Percentiles rank a stretch among this genome's conserved stretches.
phyloP scores from a whole-genome alignment of 2,888 invertebrate species.

The Taphrorychus bicolor region DNA sequence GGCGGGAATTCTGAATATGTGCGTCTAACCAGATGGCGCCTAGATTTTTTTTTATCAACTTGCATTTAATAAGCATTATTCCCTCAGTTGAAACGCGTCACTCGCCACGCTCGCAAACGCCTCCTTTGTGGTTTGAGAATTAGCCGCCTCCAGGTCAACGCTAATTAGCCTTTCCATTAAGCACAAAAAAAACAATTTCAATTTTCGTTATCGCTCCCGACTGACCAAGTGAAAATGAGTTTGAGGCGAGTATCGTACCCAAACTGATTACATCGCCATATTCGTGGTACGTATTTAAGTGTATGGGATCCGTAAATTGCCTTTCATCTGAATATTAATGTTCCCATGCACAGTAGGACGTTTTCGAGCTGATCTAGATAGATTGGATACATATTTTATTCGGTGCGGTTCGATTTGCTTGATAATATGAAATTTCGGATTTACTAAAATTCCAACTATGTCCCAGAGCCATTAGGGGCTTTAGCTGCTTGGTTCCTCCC shows the following conservation, averaged over 20 bases:
- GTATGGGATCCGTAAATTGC: conserved; percentile 34
- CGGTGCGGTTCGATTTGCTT: neutral
- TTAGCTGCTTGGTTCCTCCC: neutral
- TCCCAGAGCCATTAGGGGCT: neutral
- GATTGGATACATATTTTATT: conserved; percentile 35
- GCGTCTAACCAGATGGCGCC: too few relatives aligned
- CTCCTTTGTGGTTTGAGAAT: neutral
- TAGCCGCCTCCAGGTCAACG: neutral
- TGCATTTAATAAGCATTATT: too few relatives aligned
- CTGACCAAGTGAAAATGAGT: conserved; percentile 20
- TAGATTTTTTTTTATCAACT: too few relatives aligned
- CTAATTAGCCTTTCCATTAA: neutral
- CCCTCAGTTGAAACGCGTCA: too few relatives aligned
- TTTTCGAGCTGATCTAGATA: conserved; percentile 35
- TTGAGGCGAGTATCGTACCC: conserved; percentile 9
- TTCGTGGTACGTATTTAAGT: too few relatives aligned
- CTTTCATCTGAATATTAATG: conserved; percentile 37
- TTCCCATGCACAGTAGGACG: conserved; percentile 36
- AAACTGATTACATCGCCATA: conserved; percentile 35
- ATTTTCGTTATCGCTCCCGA: conserved; percentile 17
- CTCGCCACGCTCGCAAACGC: too few relatives aligned
- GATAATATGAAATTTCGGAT: neutral
- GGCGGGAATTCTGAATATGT: too few relatives aligned
- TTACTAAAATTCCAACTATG: neutral
- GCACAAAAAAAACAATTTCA: conserved; percentile 9